A percentile compares a stretch with the other conserved stretches of the same genome.
Conservation (phyloP, 1,140 invertebrate species). For the Rhagoletis zephyria region DNA sequence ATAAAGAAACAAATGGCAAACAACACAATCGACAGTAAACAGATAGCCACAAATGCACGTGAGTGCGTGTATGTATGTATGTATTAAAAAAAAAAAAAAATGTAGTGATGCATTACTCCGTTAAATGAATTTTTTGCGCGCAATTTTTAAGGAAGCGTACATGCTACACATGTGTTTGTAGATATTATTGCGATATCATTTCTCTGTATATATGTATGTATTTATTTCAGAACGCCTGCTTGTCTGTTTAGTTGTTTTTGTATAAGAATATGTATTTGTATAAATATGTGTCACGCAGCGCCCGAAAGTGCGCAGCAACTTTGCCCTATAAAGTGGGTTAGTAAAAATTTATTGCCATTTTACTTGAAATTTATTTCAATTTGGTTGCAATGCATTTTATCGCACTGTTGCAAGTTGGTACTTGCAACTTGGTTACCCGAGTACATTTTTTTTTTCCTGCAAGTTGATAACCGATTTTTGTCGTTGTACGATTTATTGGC, state of each 20-base stretch:
- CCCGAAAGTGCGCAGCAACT: constrained; percentile 36
- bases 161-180: too few relatives aligned
- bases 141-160: neutral
- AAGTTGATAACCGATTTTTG: constrained; percentile 19
- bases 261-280: neutral
- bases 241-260: neutral
- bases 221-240: too few relatives aligned
- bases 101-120: neutral
- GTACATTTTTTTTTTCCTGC: constrained; percentile 6
- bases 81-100: neutral
- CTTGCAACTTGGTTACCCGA: neutral
- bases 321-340: constrained; percentile 23
- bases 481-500: constrained; percentile 11
- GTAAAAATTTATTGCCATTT: constrained; percentile 43
- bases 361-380: constrained; percentile 51
- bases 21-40: neutral
- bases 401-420: constrained; percentile 35
- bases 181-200: too few relatives aligned
- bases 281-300: neutral
- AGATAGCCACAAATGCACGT: neutral
- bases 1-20: neutral
- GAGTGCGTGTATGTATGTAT: neutral
- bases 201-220: too few relatives aligned
- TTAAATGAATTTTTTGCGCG: constrained; percentile 16
- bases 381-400: constrained; percentile 31